Conservation (phyloP, 2,797 vertebrate genomes). For the Acanthis flammea region DNA sequence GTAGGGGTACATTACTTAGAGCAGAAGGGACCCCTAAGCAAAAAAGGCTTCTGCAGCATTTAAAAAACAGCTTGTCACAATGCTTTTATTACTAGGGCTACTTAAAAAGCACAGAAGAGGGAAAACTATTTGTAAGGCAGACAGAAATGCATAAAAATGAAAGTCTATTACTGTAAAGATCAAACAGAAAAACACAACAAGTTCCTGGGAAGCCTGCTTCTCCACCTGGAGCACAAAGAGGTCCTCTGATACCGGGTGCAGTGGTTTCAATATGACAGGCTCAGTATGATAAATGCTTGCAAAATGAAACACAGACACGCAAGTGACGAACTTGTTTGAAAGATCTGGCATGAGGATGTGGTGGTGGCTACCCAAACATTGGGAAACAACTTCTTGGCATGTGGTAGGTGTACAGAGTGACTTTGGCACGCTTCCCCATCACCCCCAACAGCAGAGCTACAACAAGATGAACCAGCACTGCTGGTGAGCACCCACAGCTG, state of each 20-base stretch:
- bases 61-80: neutral
- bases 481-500: neutral
- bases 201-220: neutral
- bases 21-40: rapidly evolving
- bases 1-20: rapidly evolving
- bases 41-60: neutral
- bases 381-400: neutral
- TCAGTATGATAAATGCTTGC: neutral
- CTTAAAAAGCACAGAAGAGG: neutral
- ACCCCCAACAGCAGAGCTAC: neutral
- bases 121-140: neutral
- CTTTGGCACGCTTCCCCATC: neutral
- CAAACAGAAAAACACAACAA: neutral
- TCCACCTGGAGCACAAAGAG: neutral
- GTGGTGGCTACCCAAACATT: neutral
- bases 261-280: neutral
- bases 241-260: neutral
- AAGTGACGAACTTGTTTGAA: neutral
- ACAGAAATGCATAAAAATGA: rapidly evolving
- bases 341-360: neutral
- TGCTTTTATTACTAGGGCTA: neutral
- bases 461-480: neutral
- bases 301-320: neutral
- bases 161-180: neutral
- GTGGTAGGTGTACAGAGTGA: neutral